Evolutionary conservation across 2,797 vertebrate species (phyloP).

Genomic region (Amphiprion clarkii): DNA sequence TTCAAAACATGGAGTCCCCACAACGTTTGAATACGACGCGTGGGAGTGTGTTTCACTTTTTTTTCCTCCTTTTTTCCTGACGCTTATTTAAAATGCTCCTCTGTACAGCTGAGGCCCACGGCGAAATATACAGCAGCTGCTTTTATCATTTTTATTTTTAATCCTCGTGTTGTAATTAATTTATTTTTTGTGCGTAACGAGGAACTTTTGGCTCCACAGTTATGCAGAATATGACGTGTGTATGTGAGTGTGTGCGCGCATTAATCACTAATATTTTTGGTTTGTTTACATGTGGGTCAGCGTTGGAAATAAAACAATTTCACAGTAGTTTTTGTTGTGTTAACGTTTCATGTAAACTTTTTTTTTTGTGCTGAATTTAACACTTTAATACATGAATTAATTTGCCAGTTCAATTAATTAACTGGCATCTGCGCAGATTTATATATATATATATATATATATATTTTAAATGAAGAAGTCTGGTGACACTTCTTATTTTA

Average conservation of each 20-base stretch:
- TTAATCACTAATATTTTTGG: slow-evolving; percentile 38
- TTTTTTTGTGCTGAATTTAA: too few relatives aligned
- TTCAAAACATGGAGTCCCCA: slow-evolving; percentile 68
- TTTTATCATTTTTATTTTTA: slow-evolving; percentile 24
- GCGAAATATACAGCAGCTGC: slow-evolving; percentile 19
- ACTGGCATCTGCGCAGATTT: too few relatives aligned
- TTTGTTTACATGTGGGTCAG: neutral
- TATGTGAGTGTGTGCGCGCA: slow-evolving; percentile 7
- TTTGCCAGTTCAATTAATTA: neutral
- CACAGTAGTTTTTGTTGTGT: too few relatives aligned
- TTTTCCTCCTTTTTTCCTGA: neutral
- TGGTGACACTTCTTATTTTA: slow-evolving; percentile 1
- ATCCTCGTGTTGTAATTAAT: neutral
- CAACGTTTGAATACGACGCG: slow-evolving; percentile 61
- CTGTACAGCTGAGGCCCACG: slow-evolving; percentile 22
- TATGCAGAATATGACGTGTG: neutral
- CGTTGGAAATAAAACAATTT: too few relatives aligned
- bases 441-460: too few relatives aligned
- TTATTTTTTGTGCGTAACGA: neutral
- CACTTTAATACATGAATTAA: neutral
- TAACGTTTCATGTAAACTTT: too few relatives aligned
- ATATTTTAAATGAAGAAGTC: too few relatives aligned
- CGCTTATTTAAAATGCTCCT: slow-evolving; percentile 23
- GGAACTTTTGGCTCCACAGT: neutral
- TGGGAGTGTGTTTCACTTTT: slow-evolving; percentile 51